Evolutionary conservation across 2,797 vertebrate species (phyloP).

Genomic region (Dromococcyx pavoninus): DNA sequence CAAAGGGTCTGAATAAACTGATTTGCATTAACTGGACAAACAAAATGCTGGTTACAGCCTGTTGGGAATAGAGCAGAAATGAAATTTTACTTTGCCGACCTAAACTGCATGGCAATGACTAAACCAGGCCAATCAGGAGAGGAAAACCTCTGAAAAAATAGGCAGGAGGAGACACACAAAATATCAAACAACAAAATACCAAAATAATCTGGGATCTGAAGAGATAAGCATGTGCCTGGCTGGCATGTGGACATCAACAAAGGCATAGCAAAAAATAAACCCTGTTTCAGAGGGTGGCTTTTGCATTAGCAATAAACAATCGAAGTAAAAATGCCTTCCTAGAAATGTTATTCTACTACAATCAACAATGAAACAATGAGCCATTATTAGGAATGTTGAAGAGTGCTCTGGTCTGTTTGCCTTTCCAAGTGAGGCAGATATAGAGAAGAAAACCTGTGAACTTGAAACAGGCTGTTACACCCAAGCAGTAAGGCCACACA

Average conservation of each 20-base stretch:
- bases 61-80: neutral
- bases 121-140: neutral
- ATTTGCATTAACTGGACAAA: constrained; percentile 18
- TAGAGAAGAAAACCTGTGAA: neutral
- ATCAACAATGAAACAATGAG: neutral
- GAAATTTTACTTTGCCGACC: neutral
- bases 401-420: neutral
- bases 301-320: neutral
- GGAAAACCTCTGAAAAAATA: neutral
- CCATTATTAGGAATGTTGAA: neutral
- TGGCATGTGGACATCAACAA: neutral
- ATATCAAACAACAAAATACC: neutral
- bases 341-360: neutral
- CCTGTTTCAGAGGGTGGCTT: neutral
- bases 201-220: neutral
- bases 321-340: neutral
- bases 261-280: neutral
- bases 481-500: neutral
- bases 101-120: constrained; percentile 6
- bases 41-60: neutral
- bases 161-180: rapidly evolving
- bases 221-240: neutral
- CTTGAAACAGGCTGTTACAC: neutral
- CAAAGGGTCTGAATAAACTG: neutral
- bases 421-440: neutral